These are phyloP conservation scores for Macroglossus sobrinus DNA, from an alignment of 2,113 vertebrate genomes.

Conservation along the genomic window DNA sequence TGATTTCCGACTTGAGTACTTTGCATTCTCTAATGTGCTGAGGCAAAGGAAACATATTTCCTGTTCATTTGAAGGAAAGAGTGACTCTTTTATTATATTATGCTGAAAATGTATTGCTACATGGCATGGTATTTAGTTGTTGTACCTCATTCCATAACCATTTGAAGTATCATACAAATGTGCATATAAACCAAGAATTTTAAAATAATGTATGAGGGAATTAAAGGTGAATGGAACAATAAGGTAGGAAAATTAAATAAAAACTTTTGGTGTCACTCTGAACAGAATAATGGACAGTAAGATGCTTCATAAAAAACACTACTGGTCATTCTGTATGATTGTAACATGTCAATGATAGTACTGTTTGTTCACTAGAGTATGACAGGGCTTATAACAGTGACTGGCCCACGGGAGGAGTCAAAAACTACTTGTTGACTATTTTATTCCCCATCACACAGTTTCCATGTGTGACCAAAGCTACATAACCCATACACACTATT, in stretches of 20 bases:
- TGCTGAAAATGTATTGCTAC: neutral
- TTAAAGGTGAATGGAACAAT: neutral
- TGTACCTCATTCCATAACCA: neutral
- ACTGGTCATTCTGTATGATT: neutral
- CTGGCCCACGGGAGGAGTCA: neutral
- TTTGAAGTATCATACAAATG: neutral
- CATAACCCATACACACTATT: neutral
- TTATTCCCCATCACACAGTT: neutral
- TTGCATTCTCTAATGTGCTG: neutral
- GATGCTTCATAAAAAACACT: neutral
- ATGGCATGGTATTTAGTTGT: neutral
- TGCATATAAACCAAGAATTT: neutral
- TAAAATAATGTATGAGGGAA: neutral
- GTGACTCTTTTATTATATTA: neutral
- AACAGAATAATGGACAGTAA: neutral
- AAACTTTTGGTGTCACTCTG: neutral
- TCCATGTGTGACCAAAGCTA: neutral
- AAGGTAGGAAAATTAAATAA: neutral
- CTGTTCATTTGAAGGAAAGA: neutral
- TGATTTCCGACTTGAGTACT: neutral
- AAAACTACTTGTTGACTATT: neutral
- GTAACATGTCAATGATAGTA: neutral
- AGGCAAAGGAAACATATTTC: constrained; percentile 38
- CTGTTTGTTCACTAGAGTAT: neutral
- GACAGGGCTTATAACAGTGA: neutral